Percentiles rank a stretch among this genome's conserved stretches.
phyloP scores from a whole-genome alignment of 2,888 invertebrate species.

The Seira ritae region DNA sequence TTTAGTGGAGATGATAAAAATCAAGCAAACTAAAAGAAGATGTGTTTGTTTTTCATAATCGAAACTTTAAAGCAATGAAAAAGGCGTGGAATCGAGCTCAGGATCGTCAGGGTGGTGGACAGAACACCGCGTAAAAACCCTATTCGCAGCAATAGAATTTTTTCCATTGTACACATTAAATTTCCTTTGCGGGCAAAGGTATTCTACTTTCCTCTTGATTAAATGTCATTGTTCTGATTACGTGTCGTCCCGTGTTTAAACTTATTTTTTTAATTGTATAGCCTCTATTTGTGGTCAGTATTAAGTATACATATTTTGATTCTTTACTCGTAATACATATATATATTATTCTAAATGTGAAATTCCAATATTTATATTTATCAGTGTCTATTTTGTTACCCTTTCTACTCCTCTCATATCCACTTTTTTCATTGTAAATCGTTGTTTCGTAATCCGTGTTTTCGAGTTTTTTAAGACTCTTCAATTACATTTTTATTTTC shows the following conservation, averaged over 20 bases:
- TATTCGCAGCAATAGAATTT: slow-evolving; percentile 62
- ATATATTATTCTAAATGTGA: background rate
- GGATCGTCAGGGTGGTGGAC: slow-evolving; percentile 70
- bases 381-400: background rate
- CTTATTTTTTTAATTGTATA: background rate
- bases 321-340: background rate
- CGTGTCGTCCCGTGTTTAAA: slow-evolving; percentile 54
- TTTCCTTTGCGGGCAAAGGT: slow-evolving; percentile 71
- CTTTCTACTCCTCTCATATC: background rate
- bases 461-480: background rate
- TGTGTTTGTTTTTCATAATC: slow-evolving; percentile 9
- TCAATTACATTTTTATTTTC: background rate
- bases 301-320: background rate
- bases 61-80: slow-evolving; percentile 70
- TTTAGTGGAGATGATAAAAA: background rate
- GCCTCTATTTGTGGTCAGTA: slow-evolving; percentile 33
- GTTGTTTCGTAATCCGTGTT: background rate
- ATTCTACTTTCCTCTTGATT: slow-evolving; percentile 56
- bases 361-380: background rate
- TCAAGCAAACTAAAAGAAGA: background rate
- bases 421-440: background rate
- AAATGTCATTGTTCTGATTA: slow-evolving; percentile 43
- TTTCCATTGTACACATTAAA: slow-evolving; percentile 54
- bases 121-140: slow-evolving; percentile 66
- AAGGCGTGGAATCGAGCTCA: slow-evolving; percentile 74